Percentiles rank a stretch among this genome's conserved stretches.
These are phyloP conservation scores for Gavia stellata DNA, from an alignment of 2,113 vertebrate species.

Conservation along the genomic window DNA sequence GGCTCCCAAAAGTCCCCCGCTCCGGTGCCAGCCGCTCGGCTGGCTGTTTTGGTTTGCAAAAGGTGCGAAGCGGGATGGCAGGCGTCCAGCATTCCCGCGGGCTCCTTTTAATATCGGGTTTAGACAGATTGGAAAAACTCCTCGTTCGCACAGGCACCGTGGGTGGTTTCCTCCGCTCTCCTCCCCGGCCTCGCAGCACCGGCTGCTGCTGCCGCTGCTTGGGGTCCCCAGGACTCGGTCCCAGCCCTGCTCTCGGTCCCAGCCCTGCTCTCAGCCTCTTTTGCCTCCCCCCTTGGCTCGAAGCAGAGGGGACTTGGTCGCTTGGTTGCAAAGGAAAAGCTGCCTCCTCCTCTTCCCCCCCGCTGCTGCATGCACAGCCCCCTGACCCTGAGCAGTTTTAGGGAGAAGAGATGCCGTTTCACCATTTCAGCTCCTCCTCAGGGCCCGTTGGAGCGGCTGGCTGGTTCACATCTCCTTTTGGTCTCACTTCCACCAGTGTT, in stretches of 20 bases:
- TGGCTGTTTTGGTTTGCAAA: neutral
- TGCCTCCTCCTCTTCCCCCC: neutral
- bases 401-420: neutral
- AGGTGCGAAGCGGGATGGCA: neutral
- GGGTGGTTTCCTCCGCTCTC: neutral
- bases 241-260: neutral
- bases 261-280: neutral
- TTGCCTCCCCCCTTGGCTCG: neutral
- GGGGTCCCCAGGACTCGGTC: neutral
- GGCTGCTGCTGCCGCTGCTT: neutral
- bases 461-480: neutral
- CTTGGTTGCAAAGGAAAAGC: no score
- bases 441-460: rapidly evolving
- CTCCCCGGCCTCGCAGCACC: neutral
- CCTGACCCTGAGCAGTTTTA: neutral
- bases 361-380: rapidly evolving
- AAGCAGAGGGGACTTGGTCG: neutral
- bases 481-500: neutral
- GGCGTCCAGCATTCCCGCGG: neutral
- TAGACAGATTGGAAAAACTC: neutral
- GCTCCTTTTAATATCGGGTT: neutral
- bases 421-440: neutral
- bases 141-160: rapidly evolving
- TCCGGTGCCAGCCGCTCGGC: neutral
- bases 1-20: neutral